Base-by-base conservation (phyloP, 2,888 invertebrate genomes). In the Dolichopus griseipennis region DNA sequence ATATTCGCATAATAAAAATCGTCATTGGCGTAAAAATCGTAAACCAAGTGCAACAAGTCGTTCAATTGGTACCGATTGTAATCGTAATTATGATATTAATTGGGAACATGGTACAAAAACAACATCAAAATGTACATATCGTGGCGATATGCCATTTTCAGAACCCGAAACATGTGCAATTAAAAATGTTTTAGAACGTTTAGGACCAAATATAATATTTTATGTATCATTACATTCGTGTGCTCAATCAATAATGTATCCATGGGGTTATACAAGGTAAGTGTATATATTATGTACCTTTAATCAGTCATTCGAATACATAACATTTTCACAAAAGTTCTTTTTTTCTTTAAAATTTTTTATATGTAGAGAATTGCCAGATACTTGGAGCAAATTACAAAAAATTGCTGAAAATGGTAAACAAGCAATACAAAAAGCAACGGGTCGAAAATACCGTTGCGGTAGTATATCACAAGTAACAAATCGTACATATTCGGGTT, bases 31-130 rank as follows among this genome's bases (percentile, higher is more conserved):
- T 62, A 87, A 87, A 74, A 87, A 85, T 61, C 82, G 86, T 5
- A 82, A 83, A 0, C 78, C 78, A 0, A 75, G 76, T 8, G 74
- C 75, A 18, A 73, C 75, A 43, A 71, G 75, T 7, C 71, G 69
- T 0, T 85, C 86, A 73, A 73, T 77, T n/a, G 90, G 90, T 34
- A 85, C 84, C 0, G 90, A 90, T 74, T 84, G 84, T 65, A 90
- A 89, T 78, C 81, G 89, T 43, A 90, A 90, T 79, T 90, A 86
- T 76, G 88, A 85, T 70, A 83, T 83, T 72, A 82, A 85, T 72
- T 89, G 89, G 88, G 75, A 78, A 20, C 68, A 70, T 52, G 78
- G 77, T 0, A 71, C 74, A 2, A 70, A 73, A 21, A 76, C 74
- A 68, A 70, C 72, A 8, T 72, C 72, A 70, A 75, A 76, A 2